Conservation (phyloP, 2,797 vertebrate species). For the Rhinogobio ventralis region DNA sequence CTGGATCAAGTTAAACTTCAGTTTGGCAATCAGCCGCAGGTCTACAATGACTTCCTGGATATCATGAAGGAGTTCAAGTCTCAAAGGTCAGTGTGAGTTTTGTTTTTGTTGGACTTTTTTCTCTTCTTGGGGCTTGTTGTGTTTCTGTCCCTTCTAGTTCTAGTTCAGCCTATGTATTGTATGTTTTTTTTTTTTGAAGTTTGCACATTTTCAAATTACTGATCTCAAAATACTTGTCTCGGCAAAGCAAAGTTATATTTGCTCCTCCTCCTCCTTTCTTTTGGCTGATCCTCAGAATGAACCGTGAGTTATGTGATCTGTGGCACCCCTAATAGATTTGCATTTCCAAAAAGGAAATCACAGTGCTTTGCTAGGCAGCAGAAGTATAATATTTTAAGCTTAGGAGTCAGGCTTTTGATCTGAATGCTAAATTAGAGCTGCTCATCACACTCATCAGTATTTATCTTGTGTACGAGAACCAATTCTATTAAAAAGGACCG, state of each 20-base stretch:
- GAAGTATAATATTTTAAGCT: neutral
- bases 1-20: constrained; percentile 99
- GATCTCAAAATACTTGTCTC: too few species aligned
- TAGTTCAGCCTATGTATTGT: neutral
- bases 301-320: neutral
- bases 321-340: neutral
- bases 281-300: neutral
- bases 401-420: neutral
- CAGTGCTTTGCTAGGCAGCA: neutral
- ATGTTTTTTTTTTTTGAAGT: neutral
- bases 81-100: constrained; percentile 84
- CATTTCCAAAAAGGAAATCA: neutral
- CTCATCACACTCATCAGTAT: neutral
- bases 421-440: neutral
- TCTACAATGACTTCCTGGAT: constrained; percentile 99
- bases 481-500: neutral
- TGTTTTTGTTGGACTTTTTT: constrained; percentile 6
- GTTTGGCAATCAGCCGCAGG: constrained; percentile 98
- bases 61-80: constrained; percentile 99
- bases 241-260: too few species aligned
- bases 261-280: too few species aligned
- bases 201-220: neutral
- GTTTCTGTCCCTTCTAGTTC: neutral
- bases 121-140: neutral
- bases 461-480: neutral